Evolutionary conservation across 2,797 vertebrate genomes (phyloP).

Genomic region (Corythornis leucogaster): DNA sequence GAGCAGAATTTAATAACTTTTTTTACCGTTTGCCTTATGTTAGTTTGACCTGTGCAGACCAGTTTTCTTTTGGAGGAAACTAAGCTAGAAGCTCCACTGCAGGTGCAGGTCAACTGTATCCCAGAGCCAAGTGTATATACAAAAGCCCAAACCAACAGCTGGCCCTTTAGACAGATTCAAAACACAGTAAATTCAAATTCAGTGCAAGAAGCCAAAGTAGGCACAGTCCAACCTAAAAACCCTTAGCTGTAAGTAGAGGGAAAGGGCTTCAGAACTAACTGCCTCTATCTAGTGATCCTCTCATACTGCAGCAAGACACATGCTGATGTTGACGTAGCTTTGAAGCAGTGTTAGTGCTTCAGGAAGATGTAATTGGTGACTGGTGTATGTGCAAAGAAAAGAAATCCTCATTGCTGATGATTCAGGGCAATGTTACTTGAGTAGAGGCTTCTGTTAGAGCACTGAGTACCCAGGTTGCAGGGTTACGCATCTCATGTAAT

Average conservation of each 20-base stretch:
- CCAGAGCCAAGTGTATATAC: neutral
- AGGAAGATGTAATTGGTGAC: neutral
- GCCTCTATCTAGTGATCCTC: neutral
- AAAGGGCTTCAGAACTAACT: neutral
- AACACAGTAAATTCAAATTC: neutral
- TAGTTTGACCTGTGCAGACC: accelerated
- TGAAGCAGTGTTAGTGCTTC: neutral
- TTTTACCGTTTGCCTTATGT: neutral
- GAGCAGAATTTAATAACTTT: neutral
- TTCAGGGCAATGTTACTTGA: neutral
- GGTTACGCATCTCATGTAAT: neutral
- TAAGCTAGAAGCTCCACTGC: neutral
- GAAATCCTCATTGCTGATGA: neutral
- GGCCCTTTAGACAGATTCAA: neutral
- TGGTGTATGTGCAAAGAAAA: neutral
- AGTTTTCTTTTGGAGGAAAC: neutral
- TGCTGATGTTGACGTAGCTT: neutral
- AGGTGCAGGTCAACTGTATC: neutral
- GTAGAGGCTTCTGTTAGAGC: neutral
- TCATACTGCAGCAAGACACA: neutral
- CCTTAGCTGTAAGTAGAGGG: neutral
- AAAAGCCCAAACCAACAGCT: neutral
- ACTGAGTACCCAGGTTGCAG: neutral
- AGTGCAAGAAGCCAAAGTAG: neutral
- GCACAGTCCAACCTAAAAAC: neutral